Conservation (phyloP, 2,888 invertebrate species). For the Elysia crispata region DNA sequence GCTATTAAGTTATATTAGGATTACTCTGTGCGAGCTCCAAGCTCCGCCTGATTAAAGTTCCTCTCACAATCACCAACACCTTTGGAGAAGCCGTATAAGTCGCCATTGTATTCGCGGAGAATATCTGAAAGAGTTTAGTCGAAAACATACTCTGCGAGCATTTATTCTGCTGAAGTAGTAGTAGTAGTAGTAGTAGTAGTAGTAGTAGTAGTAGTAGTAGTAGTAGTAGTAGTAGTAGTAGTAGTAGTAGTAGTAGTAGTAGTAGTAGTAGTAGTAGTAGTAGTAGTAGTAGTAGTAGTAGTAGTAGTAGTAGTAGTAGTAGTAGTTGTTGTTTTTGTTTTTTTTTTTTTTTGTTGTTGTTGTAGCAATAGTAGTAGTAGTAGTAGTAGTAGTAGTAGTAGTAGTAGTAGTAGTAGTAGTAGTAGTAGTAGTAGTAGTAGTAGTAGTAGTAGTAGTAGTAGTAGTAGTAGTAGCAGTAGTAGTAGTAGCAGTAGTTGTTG, state of each 20-base stretch:
- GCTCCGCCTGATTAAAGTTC: conserved; percentile 69
- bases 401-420: conserved; percentile 1
- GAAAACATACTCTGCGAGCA: too few relatives aligned
- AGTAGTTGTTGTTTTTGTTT: too few relatives aligned
- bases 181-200: too few relatives aligned
- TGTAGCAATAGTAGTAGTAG: too few relatives aligned
- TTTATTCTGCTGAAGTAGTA: too few relatives aligned
- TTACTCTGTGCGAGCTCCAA: conserved; percentile 69
- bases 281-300: too few relatives aligned
- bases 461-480: conserved; percentile 4
- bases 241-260: too few relatives aligned
- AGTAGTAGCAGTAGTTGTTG: conserved; percentile 4
- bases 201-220: too few relatives aligned
- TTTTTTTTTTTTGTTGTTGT: too few relatives aligned
- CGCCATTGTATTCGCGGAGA: conserved; percentile 69
- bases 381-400: conserved; percentile 9
- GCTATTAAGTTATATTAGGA: neutral
- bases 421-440: conserved; percentile 9
- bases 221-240: too few relatives aligned
- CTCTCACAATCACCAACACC: conserved; percentile 59
- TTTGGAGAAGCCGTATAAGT: conserved; percentile 68
- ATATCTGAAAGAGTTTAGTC: conserved; percentile 61
- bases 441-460: conserved; percentile 9
- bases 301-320: too few relatives aligned
- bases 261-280: too few relatives aligned